Conservation (phyloP, 2,888 invertebrate genomes). For the Acrocyrtus sp. region DNA sequence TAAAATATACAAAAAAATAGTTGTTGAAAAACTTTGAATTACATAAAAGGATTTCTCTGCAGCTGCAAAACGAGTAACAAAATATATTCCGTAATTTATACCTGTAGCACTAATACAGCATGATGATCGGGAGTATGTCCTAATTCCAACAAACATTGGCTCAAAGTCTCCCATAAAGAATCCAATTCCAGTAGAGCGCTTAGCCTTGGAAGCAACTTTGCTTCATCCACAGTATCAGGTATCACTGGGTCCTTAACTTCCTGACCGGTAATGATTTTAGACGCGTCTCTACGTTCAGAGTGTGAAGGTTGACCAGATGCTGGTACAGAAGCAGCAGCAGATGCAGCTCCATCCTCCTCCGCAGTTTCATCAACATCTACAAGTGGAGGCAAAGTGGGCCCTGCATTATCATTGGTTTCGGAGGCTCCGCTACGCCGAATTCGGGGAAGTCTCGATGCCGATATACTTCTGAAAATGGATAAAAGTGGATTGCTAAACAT, state of each 20-base stretch:
- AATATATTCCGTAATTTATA: too few relatives aligned
- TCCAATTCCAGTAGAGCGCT: constrained; percentile 79
- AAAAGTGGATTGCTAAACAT: too few relatives aligned
- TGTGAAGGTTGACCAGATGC: constrained; percentile 17
- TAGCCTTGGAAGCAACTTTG: constrained; percentile 69
- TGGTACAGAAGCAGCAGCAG: too few relatives aligned
- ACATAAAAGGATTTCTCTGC: not conserved
- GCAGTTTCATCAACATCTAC: constrained; percentile 32
- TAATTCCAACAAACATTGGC: constrained; percentile 80
- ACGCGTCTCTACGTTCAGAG: constrained; percentile 25
- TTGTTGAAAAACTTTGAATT: too few relatives aligned
- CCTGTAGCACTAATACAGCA: constrained; percentile 84
- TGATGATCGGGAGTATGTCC: constrained; percentile 87
- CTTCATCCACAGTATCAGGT: constrained; percentile 53
- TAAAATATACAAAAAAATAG: constrained; percentile 9
- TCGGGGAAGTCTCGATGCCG: constrained; percentile 16
- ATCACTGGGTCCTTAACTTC: constrained; percentile 33
- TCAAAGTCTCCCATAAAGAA: constrained; percentile 81
- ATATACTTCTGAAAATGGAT: constrained; percentile 7
- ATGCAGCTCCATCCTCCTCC: constrained; percentile 19
- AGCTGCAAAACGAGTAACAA: too few relatives aligned
- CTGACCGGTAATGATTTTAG: constrained; percentile 41
- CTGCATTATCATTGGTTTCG: constrained; percentile 1
- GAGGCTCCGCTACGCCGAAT: constrained; percentile 20
- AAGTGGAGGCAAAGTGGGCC: constrained; percentile 24